phyloP scores from a whole-genome alignment of 2,797 vertebrate species.

The Acanthopagrus latus region DNA sequence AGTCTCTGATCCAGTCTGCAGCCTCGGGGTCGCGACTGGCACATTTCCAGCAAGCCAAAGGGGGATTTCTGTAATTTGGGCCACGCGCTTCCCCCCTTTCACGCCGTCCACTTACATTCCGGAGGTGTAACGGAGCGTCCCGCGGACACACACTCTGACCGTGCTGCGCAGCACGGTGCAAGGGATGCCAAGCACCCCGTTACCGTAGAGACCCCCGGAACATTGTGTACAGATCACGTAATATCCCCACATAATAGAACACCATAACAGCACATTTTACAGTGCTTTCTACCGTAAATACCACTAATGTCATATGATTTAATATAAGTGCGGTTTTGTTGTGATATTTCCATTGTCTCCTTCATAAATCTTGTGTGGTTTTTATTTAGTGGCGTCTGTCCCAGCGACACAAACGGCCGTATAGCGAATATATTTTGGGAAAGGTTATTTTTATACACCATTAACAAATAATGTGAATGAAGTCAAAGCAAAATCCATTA shows the following conservation, averaged over 20 bases:
- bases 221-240: conserved; percentile 31
- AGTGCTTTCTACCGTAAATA: not conserved
- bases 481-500: conserved; percentile 9
- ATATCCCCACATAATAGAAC: not conserved
- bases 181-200: conserved; percentile 67
- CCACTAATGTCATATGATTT: not conserved
- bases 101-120: conserved; percentile 53
- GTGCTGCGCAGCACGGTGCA: conserved; percentile 70
- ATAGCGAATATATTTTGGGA: not conserved
- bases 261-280: not conserved
- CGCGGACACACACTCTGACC: conserved; percentile 24
- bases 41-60: conserved; percentile 14
- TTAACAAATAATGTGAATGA: conserved; percentile 38
- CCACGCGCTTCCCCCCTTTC: conserved; percentile 23
- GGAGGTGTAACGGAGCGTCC: conserved; percentile 53
- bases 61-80: conserved; percentile 34
- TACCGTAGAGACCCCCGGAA: conserved; percentile 61
- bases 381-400: not conserved
- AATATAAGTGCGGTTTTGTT: not conserved
- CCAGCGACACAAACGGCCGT: not conserved
- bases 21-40: conserved; percentile 19
- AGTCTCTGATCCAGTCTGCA: conserved; percentile 22
- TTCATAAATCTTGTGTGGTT: not conserved
- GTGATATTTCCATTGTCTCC: not conserved
- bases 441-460: not conserved